phyloP scores from a whole-genome alignment of 2,797 vertebrate genomes.

The Pseudochaenichthys georgianus region DNA sequence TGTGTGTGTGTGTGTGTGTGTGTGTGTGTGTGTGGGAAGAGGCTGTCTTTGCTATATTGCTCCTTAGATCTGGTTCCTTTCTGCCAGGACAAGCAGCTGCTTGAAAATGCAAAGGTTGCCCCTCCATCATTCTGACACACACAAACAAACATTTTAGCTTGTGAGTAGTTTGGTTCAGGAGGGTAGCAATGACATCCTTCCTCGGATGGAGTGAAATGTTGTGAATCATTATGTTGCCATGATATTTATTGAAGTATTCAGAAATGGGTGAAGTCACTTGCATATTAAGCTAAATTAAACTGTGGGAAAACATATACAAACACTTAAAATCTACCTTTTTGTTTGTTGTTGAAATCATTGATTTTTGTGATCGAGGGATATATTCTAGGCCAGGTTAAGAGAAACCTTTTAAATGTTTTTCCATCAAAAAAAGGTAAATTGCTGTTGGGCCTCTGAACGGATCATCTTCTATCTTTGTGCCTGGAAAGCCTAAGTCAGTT shows the following conservation, averaged over 20 bases:
- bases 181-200: background rate
- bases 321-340: background rate
- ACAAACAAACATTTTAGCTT: slow-evolving; percentile 29
- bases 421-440: no score
- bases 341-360: background rate
- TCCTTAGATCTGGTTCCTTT: slow-evolving; percentile 62
- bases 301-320: no score
- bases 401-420: no score
- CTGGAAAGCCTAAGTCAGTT: background rate
- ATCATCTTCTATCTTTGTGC: background rate
- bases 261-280: background rate
- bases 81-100: slow-evolving; percentile 60
- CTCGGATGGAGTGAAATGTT: background rate
- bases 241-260: background rate
- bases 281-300: background rate
- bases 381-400: no score
- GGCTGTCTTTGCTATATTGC: slow-evolving; percentile 28
- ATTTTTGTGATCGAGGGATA: background rate
- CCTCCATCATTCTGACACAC: slow-evolving; percentile 58
- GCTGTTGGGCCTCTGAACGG: no score
- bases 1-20: no score
- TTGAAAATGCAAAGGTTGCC: slow-evolving; percentile 46
- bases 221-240: background rate
- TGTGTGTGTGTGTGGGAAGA: background rate
- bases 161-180: slow-evolving; percentile 10